These are phyloP conservation scores for Hirtodrosophila duncani DNA, from an alignment of 2,888 invertebrate species.

Conservation along the genomic window DNA sequence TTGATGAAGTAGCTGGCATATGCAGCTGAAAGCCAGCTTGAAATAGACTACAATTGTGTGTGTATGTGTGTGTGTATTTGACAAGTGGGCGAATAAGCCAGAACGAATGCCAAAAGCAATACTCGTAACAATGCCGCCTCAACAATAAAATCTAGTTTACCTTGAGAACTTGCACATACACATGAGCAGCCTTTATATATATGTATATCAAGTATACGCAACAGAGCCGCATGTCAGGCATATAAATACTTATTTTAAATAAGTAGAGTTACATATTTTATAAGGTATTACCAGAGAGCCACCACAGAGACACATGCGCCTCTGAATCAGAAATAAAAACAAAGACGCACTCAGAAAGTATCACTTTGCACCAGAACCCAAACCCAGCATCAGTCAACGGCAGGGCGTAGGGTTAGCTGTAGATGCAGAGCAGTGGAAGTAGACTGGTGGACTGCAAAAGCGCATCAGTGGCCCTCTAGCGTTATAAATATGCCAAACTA, in stretches of 20 bases:
- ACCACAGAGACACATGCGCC: conserved; percentile 54
- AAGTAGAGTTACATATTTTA: conserved; percentile 64
- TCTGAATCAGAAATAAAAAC: conserved; percentile 21
- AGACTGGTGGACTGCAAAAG: neutral
- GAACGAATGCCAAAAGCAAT: conserved; percentile 66
- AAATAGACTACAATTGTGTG: too few species aligned
- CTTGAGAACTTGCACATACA: conserved; percentile 49
- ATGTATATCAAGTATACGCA: too few species aligned
- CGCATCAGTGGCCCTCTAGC: neutral
- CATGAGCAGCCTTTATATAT: too few species aligned
- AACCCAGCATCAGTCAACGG: too few species aligned
- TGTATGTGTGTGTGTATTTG: conserved; percentile 11
- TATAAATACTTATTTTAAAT: conserved; percentile 58
- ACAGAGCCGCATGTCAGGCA: too few species aligned
- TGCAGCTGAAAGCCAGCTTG: too few species aligned
- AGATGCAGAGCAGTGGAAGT: too few species aligned
- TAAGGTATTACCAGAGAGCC: conserved; percentile 61
- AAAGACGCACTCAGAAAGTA: neutral
- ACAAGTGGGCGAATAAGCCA: conserved; percentile 63
- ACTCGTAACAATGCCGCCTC: conserved; percentile 66
- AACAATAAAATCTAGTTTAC: conserved; percentile 72
- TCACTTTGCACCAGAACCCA: neutral
- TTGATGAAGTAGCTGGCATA: too few species aligned
- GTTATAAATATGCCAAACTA: conserved; percentile 1
- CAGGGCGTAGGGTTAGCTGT: too few species aligned